Conservation (phyloP, 2,797 vertebrate genomes). For the Pelochelys cantorii region DNA sequence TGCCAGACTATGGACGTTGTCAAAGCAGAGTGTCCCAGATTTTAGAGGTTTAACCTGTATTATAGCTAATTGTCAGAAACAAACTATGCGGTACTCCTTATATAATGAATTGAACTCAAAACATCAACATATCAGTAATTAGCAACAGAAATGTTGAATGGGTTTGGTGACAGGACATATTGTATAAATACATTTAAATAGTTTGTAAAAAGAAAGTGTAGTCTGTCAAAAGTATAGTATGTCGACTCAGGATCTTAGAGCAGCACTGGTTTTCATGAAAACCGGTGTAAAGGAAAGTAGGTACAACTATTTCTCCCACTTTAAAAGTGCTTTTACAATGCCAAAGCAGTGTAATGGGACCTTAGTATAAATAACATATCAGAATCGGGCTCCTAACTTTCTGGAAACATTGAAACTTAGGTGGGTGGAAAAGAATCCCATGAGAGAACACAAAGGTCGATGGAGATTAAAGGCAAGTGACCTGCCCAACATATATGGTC, state of each 20-base stretch:
- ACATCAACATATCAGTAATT: neutral
- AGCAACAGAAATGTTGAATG: neutral
- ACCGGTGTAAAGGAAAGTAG: neutral
- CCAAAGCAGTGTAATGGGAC: accelerated
- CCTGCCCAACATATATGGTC: neutral
- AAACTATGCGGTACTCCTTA: neutral
- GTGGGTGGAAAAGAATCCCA: too few species aligned
- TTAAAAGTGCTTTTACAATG: accelerated
- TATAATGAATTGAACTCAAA: neutral
- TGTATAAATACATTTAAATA: neutral
- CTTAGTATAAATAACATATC: neutral
- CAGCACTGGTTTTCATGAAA: accelerated
- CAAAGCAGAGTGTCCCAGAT: too few species aligned
- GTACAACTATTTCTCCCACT: neutral
- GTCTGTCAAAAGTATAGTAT: neutral
- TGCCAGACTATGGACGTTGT: too few species aligned
- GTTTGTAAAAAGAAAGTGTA: neutral
- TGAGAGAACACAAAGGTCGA: neutral
- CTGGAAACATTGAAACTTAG: neutral
- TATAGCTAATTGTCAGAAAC: neutral
- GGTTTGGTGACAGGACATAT: neutral
- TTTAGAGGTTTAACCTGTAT: neutral
- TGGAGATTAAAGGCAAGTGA: neutral
- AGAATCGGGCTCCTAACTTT: neutral
- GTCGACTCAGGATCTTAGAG: neutral